Base-by-base conservation (phyloP, 2,888 invertebrate species). In the Morpho helenor region DNA sequence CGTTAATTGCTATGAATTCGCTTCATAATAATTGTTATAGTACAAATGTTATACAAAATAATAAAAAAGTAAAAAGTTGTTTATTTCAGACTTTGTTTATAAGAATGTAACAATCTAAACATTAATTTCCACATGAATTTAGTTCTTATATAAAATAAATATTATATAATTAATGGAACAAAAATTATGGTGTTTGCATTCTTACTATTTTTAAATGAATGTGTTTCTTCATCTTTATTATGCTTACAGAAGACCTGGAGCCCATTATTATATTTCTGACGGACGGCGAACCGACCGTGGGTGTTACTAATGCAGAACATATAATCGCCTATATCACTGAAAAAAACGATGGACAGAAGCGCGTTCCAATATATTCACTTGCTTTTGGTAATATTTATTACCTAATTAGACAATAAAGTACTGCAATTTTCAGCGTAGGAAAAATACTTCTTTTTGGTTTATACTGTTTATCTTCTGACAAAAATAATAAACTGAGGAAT, bases 241-340 rank as follows among this genome's bases (percentile, higher is more conserved):
- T 52, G 45, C 4, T 53, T 77, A 5, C 46, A 54, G 54, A 43
- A 10, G 48, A 23, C 3, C 23, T 92, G 64, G 93, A 93, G 76
- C 93, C 94, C 0, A 91, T 94, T 52, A 92, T 94, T 45, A 91
- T 94, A 49, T 94, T 94, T 84, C 77, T 94, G 63, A 94, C 94
- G 1, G 93, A 94, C 77, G 94, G 94, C 46, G 93, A 93, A 68
- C 92, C 94, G 2, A 94, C 93, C 2, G 91, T 92, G 1, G 93
- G 93, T 5, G 90, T 90, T 69, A 90, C 90, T 3, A 79, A 86
- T 67, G 79, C 91, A 7, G 81, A 83, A 0, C 84, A 86, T 64
- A 93, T 94, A 68, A 85, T 91, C 57, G 84, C 80, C 10, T 82
- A 79, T 46, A 84, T 93, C 65, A 83, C 87, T 0, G 91, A 92